phyloP scores from a whole-genome alignment of 1,140 invertebrate genomes.

The Theocolax elegans region DNA sequence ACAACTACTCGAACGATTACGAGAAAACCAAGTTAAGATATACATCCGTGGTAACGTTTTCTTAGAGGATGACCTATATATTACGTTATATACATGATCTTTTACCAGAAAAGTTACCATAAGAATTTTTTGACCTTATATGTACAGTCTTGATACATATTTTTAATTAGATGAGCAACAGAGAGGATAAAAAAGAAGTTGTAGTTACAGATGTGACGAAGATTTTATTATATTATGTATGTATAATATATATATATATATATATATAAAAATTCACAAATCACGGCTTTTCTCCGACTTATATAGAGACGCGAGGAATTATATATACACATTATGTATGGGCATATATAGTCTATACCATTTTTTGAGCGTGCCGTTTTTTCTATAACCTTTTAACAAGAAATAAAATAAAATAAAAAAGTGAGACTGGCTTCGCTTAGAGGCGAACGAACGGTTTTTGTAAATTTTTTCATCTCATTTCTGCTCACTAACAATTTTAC shows the following conservation, averaged over 20 bases:
- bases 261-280: not conserved
- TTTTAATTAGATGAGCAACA: conserved; percentile 37
- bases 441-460: conserved; percentile 22
- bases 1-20: conserved; percentile 5
- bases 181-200: conserved; percentile 9
- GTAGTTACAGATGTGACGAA: conserved; percentile 20
- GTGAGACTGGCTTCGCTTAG: conserved; percentile 35
- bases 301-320: not conserved
- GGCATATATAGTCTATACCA: conserved; percentile 11
- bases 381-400: conserved; percentile 39
- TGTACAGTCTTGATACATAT: conserved; percentile 44
- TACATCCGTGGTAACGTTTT: conserved; percentile 40
- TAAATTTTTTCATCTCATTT: conserved; percentile 39
- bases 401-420: conserved; percentile 28
- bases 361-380: conserved; percentile 38
- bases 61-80: conserved; percentile 33
- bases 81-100: conserved; percentile 37
- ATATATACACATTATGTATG: conserved; percentile 8
- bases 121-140: conserved; percentile 42
- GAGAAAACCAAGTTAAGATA: conserved; percentile 7
- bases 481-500: conserved; percentile 29
- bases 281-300: conserved; percentile 1
- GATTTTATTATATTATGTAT: conserved; percentile 30
- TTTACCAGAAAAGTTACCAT: conserved; percentile 43
- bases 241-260: conserved; percentile 14